Percentiles rank a stretch among this genome's conserved stretches.
Evolutionary conservation across 2,888 invertebrate genomes (phyloP).

Genomic region (Netelia inedita): DNA sequence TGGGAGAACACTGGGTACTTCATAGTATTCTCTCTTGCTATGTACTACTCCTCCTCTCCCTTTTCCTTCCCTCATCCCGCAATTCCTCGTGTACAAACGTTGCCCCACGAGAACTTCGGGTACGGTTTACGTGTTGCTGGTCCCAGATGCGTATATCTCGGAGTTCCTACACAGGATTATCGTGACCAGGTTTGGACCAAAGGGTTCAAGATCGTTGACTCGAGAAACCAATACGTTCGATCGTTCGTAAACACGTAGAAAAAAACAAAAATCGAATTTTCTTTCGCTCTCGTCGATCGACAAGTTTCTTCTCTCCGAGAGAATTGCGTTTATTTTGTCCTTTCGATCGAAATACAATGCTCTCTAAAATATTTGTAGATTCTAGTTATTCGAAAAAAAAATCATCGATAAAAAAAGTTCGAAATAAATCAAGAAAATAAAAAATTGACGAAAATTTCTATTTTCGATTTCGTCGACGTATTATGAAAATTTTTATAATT

Average conservation of each 20-base stretch:
- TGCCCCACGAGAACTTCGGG: slow-evolving; percentile 15
- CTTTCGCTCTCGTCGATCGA: too few species aligned
- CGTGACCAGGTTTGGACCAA: background rate
- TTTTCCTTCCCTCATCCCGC: background rate
- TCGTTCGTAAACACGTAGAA: too few species aligned
- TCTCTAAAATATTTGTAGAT: too few species aligned
- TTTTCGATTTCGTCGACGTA: too few species aligned
- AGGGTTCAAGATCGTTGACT: background rate
- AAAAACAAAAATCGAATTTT: too few species aligned
- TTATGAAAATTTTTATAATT: too few species aligned
- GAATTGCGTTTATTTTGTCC: too few species aligned
- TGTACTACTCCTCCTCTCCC: background rate
- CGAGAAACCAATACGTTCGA: too few species aligned
- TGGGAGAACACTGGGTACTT: slow-evolving; percentile 8
- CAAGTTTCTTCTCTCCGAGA: too few species aligned
- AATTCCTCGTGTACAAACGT: slow-evolving; percentile 35
- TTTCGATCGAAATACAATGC: too few species aligned
- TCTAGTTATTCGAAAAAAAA: too few species aligned
- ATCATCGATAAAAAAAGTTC: background rate
- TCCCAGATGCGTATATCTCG: background rate
- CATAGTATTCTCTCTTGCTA: slow-evolving; percentile 7
- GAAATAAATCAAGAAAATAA: background rate
- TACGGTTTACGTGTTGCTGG: slow-evolving; percentile 12
- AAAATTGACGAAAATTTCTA: too few species aligned
- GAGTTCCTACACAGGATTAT: slow-evolving; percentile 8